Percentiles rank a stretch among this genome's conserved stretches.
These are phyloP conservation scores for Otus sunia DNA, from an alignment of 2,113 vertebrate species.

Conservation along the genomic window DNA sequence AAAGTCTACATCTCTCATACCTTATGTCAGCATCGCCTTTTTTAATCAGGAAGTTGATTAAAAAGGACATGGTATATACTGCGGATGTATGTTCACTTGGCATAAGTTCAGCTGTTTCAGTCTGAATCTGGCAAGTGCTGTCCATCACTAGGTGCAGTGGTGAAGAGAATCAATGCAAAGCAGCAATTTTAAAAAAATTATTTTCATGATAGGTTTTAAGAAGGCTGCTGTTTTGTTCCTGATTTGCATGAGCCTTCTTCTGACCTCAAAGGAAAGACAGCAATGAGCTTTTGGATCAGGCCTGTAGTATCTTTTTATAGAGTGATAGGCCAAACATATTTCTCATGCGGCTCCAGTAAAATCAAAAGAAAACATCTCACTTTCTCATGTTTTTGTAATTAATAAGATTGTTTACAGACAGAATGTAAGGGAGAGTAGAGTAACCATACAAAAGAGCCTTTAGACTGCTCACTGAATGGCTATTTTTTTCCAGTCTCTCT, in stretches of 20 bases:
- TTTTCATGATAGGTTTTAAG: not conserved
- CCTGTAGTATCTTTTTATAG: not conserved
- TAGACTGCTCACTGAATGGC: not conserved
- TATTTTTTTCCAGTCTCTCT: not conserved
- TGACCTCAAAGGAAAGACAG: not conserved
- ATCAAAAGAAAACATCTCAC: not conserved
- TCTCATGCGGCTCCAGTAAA: not conserved
- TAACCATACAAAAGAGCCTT: not conserved
- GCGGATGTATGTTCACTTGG: conserved; percentile 1
- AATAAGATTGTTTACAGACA: not conserved
- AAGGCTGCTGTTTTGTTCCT: not conserved
- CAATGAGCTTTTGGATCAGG: not conserved
- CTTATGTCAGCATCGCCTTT: conserved; percentile 62
- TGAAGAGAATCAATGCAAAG: not conserved
- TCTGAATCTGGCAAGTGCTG: not conserved
- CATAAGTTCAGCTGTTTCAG: conserved; percentile 14
- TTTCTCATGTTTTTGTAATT: not conserved
- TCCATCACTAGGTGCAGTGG: not conserved
- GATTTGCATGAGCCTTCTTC: not conserved
- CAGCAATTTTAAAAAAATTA: not conserved
- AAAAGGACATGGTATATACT: conserved; percentile 42
- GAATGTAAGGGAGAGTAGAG: not conserved
- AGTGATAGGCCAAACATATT: not conserved
- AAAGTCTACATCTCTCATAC: conserved; percentile 4
- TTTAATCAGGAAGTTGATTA: conserved; percentile 69